Percentiles rank a stretch among this genome's conserved stretches.
Evolutionary conservation across 2,797 vertebrate genomes (phyloP).

Genomic region (Liparis tanakae): DNA sequence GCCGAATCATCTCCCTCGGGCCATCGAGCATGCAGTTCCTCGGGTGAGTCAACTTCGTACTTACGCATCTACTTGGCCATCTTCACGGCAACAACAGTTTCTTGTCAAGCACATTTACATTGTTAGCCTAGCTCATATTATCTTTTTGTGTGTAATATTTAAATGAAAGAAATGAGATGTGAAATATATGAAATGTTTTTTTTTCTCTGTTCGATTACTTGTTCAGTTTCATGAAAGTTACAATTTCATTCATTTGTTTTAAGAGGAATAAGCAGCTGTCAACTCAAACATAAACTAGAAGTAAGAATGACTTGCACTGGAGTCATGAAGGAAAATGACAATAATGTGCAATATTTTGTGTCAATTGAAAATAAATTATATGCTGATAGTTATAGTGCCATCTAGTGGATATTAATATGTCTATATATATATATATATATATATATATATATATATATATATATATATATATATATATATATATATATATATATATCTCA

Average conservation of each 20-base stretch:
- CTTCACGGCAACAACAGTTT: neutral
- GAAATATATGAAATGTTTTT: neutral
- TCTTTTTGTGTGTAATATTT: neutral
- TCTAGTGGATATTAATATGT: slow-evolving; percentile 31
- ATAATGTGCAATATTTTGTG: neutral
- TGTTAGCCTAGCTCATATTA: neutral
- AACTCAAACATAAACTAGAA: neutral
- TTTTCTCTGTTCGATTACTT: neutral
- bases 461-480: neutral
- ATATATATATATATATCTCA: neutral
- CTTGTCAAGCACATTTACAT: no score
- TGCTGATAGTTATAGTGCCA: slow-evolving; percentile 4
- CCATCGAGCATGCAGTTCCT: slow-evolving; percentile 95
- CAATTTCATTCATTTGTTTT: neutral
- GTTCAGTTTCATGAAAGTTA: neutral
- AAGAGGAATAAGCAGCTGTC: neutral
- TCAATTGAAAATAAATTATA: neutral
- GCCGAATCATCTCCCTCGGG: slow-evolving; percentile 93
- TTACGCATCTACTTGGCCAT: neutral
- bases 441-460: neutral
- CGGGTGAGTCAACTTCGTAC: slow-evolving; percentile 83
- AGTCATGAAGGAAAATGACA: neutral
- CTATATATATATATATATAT: neutral
- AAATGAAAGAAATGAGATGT: neutral
- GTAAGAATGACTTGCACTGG: neutral